These are phyloP conservation scores for Pangasius larnaudii DNA, from an alignment of 2,797 vertebrate genomes.

Conservation along the genomic window DNA sequence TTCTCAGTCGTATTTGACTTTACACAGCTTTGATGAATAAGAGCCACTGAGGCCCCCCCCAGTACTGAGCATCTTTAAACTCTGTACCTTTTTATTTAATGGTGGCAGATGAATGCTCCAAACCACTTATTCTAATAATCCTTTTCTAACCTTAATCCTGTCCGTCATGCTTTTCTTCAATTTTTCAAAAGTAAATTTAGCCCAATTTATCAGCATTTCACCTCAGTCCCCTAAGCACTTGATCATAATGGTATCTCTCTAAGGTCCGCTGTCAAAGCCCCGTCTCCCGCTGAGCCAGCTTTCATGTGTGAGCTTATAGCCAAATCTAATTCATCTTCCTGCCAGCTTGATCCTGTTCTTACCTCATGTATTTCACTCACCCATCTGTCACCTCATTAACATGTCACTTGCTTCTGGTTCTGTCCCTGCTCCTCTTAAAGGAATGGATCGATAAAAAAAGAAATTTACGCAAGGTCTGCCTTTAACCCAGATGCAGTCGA, in stretches of 20 bases:
- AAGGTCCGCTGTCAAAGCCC: background rate
- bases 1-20: background rate
- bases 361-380: conserved; percentile 8
- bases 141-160: background rate
- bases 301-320: conserved; percentile 12
- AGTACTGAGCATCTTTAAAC: background rate
- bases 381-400: conserved; percentile 29
- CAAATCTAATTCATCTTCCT: conserved; percentile 30
- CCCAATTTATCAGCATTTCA: background rate
- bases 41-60: background rate
- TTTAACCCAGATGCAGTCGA: background rate
- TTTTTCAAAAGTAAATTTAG: background rate
- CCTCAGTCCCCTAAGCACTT: background rate
- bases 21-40: background rate
- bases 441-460: background rate
- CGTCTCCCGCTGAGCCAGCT: conserved; percentile 6
- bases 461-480: background rate
- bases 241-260: conserved; percentile 17
- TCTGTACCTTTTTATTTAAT: background rate
- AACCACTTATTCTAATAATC: background rate
- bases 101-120: background rate
- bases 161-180: background rate
- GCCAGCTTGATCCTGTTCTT: conserved; percentile 21
- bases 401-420: conserved; percentile 6
- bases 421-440: background rate